Evolutionary conservation across 2,888 invertebrate species (phyloP), one percentile per base, ranked within the genome.

Genomic region (Cheilosia urbana): DNA sequence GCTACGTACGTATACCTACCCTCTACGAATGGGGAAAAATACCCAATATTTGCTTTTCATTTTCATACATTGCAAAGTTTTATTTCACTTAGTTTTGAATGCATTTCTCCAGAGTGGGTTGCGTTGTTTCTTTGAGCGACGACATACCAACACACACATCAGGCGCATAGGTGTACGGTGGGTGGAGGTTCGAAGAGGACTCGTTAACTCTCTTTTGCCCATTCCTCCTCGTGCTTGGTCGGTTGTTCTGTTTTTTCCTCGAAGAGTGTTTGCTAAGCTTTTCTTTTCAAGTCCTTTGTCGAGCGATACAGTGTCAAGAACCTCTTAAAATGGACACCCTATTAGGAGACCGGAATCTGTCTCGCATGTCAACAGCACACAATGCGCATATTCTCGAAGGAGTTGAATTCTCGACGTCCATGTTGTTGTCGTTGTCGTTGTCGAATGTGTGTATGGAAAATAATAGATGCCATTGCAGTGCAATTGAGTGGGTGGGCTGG

Each of bases 241-340:
- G 58, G 6, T 27, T 63, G 63, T 51, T 69, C 5, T 45, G 69
- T 60, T 72, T 30, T 69, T 65, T 76, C 30, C 45, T 75, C 51
- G 62, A 85, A 80, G 76, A 85, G 85, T 85, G 72, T 85, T 85
- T 85, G 81, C 85, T 81, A 57, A 81, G 85, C 85, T 85, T 85
- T 85, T 81, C 85, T 81, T 81, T 81, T 76, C 68, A 72, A 77
- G 62, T 72, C 85, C 45, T 85, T 85, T 85, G 76, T 77, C 71
- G 76, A 63, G 66, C 75, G 80, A 69, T 87, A 87, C 87, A 87
- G 88, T 88, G 88, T 88, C 88, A 88, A 88, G 88, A 88, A 88
- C 88, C 88, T 88, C 88, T 88, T 87, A 87, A 88, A 87, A 88
- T 88, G 88, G 88, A 88, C 88, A 88, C 88, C 87, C 87, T 87